A percentile compares a stretch with the other conserved stretches of the same genome.
Evolutionary conservation across 2,888 invertebrate genomes (phyloP).

Genomic region (Pseudococcus viburni): DNA sequence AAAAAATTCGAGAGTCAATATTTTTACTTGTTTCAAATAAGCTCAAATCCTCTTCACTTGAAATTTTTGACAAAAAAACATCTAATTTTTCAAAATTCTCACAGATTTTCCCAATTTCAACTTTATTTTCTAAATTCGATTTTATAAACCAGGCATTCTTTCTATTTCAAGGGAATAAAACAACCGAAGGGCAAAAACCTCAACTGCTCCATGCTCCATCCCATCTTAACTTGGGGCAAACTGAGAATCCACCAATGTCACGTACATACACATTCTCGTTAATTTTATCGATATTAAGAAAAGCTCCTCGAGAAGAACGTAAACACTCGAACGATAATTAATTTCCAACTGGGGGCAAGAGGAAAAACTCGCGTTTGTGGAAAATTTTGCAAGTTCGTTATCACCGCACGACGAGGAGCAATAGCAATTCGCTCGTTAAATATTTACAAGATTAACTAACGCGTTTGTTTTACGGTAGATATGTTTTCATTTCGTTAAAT

Average conservation of each 20-base stretch:
- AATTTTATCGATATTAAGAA: background rate
- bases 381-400: slow-evolving; percentile 21
- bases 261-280: slow-evolving; percentile 3
- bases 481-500: background rate
- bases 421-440: background rate
- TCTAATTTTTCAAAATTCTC: too few relatives aligned
- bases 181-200: too few relatives aligned
- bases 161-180: too few relatives aligned
- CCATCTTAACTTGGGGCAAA: background rate
- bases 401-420: background rate
- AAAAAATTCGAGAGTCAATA: too few relatives aligned
- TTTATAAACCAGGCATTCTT: too few relatives aligned
- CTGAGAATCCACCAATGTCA: background rate
- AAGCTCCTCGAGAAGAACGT: slow-evolving; percentile 1
- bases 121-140: too few relatives aligned
- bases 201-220: too few relatives aligned
- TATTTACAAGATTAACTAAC: background rate
- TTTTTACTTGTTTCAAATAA: too few relatives aligned
- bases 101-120: too few relatives aligned
- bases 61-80: too few relatives aligned
- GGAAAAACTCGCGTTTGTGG: background rate
- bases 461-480: background rate
- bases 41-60: too few relatives aligned
- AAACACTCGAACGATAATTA: slow-evolving; percentile 36
- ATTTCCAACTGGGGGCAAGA: background rate